Base-by-base conservation (phyloP, 2,888 invertebrate species). In the Mythimna ferrago region DNA sequence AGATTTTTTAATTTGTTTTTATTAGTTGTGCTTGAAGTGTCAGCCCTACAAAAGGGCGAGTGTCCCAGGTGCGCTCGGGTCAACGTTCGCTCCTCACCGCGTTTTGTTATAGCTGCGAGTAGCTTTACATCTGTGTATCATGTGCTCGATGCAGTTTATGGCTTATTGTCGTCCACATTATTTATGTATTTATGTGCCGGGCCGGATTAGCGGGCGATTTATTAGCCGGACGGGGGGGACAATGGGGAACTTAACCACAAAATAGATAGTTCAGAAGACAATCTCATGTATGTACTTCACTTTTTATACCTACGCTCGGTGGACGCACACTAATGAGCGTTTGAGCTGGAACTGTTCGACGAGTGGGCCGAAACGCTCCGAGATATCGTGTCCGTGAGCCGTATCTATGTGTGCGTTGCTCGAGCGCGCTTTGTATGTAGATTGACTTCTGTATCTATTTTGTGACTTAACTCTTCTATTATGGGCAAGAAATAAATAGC, bases 11-110 rank as follows among this genome's bases (percentile, higher is more conserved):
- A 19, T 32, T 0, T 41, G 21, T 0, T 41, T 9, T 26, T 14
- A 26, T 51, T 26, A 3, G 16, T 51, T 58, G 11, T 26, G 19
- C 14, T 26, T 4, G 6, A 16, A 32, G 62, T 82, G 86, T 0
- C 85, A 91, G 41, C 92, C 92, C 90, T 91, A 58, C 3, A 2
- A 38, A 64, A 81, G 86, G 82, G 86, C 85, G 81, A 86, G 85
- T 80, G 86, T 73, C 89, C 91, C 91, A 91, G 91, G 91, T 91
- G 91, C 80, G 77, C 72, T 35, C 72, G 84, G 91, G 88, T 92
- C 90, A 82, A 71, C 69, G 91, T 66, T 62, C 82, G 68, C 67
- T 78, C 48, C 74, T 84, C 80, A 79, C 73, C 71, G 71, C 73
- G 70, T 67, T 73, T 76, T 69, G 71, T 73, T 73, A 63, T 67